Base-by-base conservation (phyloP, 2,113 vertebrate species). In the Syngnathus typhle region DNA sequence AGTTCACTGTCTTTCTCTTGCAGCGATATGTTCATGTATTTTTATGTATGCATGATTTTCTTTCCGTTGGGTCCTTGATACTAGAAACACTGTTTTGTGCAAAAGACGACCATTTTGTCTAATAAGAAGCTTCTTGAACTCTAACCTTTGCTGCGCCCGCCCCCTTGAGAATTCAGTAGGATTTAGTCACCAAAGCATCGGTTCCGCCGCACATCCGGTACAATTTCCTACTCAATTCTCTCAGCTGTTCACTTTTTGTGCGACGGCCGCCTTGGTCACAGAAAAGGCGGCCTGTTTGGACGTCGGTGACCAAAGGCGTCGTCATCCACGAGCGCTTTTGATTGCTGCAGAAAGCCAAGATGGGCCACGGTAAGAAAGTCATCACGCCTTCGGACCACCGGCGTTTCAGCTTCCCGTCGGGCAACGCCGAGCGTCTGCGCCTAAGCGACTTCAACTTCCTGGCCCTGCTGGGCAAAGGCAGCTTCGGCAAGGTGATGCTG, bases 401-500 rank as follows among this genome's bases (percentile, higher is more conserved):
- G 73, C 92, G 82, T 59, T 92, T 92, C 68, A 93, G 85, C 68
- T 77, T 93, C 46, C 94, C 94, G 0, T 96, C 93, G 65, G 94
- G 94, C 79, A 96, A 93, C 86, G 89, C 95, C 69, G 96, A 98
- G 89, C 88, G 91, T 54, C 91, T 98, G 75, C 93, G 93, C 47
- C 93, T 98, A 69, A 93, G 88, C 0, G 96, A 99, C 86, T 99
- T 99, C 90, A 93, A 94, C 84, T 99, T 99, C 78, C 93, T 99
- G 84, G 96, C 95, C 82, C 93, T 99, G 65, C 92, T 99, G 69
- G 97, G 97, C 37, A 99, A 99, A 72, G 97, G 97, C 41, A 99
- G 97, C 78, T 98, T 99, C 1, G 96, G 97, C 51, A 99, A 99
- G 93, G 97, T 98, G 71, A 97, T 99, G 97, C 85, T 99, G 49